Evolutionary conservation across 2,797 vertebrate species (phyloP), one percentile per base, ranked within the genome.

Genomic region (Malacoraja senta): DNA sequence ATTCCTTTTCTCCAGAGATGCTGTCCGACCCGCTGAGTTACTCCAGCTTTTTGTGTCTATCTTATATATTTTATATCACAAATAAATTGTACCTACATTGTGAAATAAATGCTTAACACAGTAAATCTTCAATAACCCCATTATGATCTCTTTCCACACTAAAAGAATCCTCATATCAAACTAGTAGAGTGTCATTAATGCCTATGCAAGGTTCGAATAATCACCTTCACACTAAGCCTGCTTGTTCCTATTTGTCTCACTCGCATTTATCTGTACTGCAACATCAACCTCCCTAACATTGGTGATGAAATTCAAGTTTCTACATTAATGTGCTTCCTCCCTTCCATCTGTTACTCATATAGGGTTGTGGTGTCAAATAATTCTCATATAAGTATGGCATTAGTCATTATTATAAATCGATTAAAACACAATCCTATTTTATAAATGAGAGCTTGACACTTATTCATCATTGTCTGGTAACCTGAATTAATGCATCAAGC

Each of bases 391-490:
- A 91, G 19, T 71, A 32, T 71, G 19, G 32, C 63, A 91, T 71
- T 91, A 71, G 32, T 91, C 88, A 91, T 91, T 68, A 35, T 71
- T 71, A 71, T 32, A 91, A 91, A 38, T 91, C 9, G 63, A 91
- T 71, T 71, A 71, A 91, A 71, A 9, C 88, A 91, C 17, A 38
- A 24, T 68, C 65, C 86, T 91, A 72, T 91, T 91, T 91, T 91
- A 71, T 44, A 91, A 91, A 35, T 88, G 32, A 71, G 86, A 35
- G 32, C 32, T 21, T 90, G 63, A 68, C 32, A 71, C 58, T 63
- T 38, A 90, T 71, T 91, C 35, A 71, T 91, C 88, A 91, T 38
- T 71, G 88, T 71, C 65, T 71, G 32, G n/a, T 71, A 91, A 38
- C 65, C 35, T 24, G 3, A 83, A 61, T 61, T 61, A 10, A 15